Evolutionary conservation across 2,797 vertebrate species (phyloP).

Genomic region (Enteromius thamalakanensis): DNA sequence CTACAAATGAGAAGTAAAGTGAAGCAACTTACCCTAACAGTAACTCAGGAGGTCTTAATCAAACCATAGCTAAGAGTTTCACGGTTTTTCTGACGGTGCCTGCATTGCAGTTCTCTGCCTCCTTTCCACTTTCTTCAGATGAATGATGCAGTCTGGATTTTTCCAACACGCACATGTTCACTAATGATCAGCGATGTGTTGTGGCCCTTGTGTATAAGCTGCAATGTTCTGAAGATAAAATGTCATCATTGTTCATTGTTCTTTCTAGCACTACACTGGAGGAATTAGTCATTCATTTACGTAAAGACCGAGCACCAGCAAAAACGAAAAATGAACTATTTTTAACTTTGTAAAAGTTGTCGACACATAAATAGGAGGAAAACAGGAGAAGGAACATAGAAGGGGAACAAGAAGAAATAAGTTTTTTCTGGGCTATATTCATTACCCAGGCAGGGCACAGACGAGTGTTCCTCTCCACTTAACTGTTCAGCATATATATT

Average conservation of each 20-base stretch:
- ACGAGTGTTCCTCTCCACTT: conserved; percentile 66
- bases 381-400: conserved; percentile 46
- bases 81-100: too few species aligned
- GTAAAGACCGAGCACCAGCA: not conserved
- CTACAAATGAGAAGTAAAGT: not conserved
- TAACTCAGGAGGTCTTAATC: not conserved
- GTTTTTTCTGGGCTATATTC: conserved; percentile 64
- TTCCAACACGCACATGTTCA: not conserved
- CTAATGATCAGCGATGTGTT: conserved; percentile 27
- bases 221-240: not conserved
- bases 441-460: conserved; percentile 49
- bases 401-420: conserved; percentile 39
- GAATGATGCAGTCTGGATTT: conserved; percentile 15
- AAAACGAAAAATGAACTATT: not conserved
- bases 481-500: conserved; percentile 76
- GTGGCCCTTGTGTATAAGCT: conserved; percentile 22
- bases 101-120: not conserved
- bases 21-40: not conserved
- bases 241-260: conserved; percentile 1
- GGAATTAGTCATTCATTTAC: conserved; percentile 16
- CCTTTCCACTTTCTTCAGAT: not conserved
- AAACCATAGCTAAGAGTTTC: not conserved
- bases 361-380: conserved; percentile 16
- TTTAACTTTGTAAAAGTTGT: conserved; percentile 19
- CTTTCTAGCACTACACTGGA: conserved; percentile 17